A percentile compares a stretch with the other conserved stretches of the same genome.
Evolutionary conservation across 2,113 vertebrate genomes (phyloP).

Genomic region (Sebastes schlegelii): DNA sequence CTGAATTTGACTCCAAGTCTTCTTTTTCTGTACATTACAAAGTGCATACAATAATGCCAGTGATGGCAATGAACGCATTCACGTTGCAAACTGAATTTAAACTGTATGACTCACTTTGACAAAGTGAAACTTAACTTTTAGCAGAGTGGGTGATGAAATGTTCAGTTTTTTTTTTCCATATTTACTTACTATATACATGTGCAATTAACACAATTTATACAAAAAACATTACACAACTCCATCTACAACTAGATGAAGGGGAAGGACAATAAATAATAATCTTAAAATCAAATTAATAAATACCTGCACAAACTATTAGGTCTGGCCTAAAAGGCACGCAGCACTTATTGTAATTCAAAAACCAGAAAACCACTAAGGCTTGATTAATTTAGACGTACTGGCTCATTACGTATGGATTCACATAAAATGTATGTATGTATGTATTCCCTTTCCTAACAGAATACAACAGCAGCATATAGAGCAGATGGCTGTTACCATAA

Average conservation of each 20-base stretch:
- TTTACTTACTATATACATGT: not conserved
- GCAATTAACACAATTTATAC: not conserved
- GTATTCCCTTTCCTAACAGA: slow-evolving; percentile 15
- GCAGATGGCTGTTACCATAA: slow-evolving; percentile 31
- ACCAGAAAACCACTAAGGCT: too few relatives aligned
- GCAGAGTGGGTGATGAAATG: not conserved
- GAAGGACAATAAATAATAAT: not conserved
- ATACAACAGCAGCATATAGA: slow-evolving; percentile 10
- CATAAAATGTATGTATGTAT: not conserved
- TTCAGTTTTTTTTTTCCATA: not conserved
- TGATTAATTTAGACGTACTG: not conserved
- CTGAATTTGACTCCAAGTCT: not conserved
- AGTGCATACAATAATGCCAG: not conserved
- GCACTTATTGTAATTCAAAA: slow-evolving; percentile 1
- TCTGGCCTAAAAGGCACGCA: not conserved
- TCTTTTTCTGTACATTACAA: not conserved
- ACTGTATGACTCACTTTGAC: not conserved
- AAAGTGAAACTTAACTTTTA: not conserved
- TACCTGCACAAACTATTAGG: not conserved
- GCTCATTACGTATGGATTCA: slow-evolving; percentile 12
- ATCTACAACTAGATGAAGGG: too few relatives aligned
- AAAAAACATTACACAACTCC: not conserved
- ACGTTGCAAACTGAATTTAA: not conserved
- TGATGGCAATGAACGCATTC: not conserved
- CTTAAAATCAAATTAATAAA: not conserved